A percentile compares a stretch with the other conserved stretches of the same genome.
Evolutionary conservation across 2,888 invertebrate species (phyloP).

Genomic region (Heliconius ismenius): DNA sequence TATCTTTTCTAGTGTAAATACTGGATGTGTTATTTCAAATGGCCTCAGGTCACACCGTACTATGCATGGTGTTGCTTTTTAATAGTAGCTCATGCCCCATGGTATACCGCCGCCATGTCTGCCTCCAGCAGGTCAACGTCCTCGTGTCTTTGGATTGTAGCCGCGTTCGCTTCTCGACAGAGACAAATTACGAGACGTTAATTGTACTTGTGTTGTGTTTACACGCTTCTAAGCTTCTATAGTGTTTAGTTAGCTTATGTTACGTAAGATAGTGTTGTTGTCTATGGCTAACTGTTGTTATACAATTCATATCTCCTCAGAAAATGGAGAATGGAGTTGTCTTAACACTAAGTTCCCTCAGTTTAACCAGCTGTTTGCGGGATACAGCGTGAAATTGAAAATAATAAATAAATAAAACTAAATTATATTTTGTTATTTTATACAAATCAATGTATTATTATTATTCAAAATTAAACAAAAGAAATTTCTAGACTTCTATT

Average conservation of each 20-base stretch:
- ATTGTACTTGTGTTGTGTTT: constrained; percentile 28
- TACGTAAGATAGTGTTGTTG: constrained; percentile 5
- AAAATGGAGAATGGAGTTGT: no score
- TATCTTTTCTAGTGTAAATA: constrained; percentile 20
- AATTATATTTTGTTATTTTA: not conserved
- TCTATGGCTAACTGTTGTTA: constrained; percentile 4
- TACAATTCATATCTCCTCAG: not conserved
- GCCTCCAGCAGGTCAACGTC: constrained; percentile 62
- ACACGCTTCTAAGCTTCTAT: not conserved
- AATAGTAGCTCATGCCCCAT: constrained; percentile 56
- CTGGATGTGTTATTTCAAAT: constrained; percentile 33
- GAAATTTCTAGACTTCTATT: not conserved
- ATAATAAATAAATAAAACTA: not conserved
- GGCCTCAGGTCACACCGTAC: constrained; percentile 39
- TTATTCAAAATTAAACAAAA: not conserved
- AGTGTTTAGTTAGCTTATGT: not conserved
- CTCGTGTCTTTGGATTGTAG: constrained; percentile 57
- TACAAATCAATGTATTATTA: not conserved
- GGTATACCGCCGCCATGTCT: constrained; percentile 74
- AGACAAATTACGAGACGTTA: constrained; percentile 40
- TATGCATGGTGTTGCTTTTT: constrained; percentile 49
- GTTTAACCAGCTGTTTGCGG: no score
- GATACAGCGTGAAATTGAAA: no score
- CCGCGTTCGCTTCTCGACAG: constrained; percentile 59
- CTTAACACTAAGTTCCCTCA: no score